Evolutionary conservation across 2,888 invertebrate genomes (phyloP), one percentile per base, ranked within the genome.

Genomic region (Anoncus sp.): DNA sequence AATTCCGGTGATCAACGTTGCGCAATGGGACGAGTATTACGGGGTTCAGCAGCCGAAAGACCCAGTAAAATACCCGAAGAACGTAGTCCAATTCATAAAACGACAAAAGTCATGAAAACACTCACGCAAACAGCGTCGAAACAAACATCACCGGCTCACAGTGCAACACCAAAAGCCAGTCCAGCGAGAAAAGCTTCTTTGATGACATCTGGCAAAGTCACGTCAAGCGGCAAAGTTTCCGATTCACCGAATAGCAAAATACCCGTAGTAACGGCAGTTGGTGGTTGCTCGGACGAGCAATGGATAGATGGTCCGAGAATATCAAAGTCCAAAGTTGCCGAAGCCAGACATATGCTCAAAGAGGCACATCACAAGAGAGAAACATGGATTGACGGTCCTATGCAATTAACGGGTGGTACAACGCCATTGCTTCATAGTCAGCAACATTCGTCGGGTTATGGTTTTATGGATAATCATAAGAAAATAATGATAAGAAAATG

Each of bases 231-330:
- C 80, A 94, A 94, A 87, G 90, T 91, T 6, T 86, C 85, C n/a
- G 89, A 90, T 47, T 89, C 89, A 0, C 89, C 90, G 1, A 84
- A 86, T 0, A 90, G 87, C 69, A 91, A 86, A 81, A 92, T 91
- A 63, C 91, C 92, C 0, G 91, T 92, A 16, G 90, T 91, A 49
- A 85, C 85, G 2, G 76, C 91, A 1, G 86, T 89, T 22, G 92
- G 91, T 63, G 92, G 92, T 18, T 92, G 91, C 20, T 96, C 96
- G 83, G 97, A 98, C 87, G 98, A 98, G 88, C 97, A 98, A 88
- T 99, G 98, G 98, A 97, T 98, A 79, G 98, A 99, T 91, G 98
- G 98, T 0, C 98, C 98, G 0, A 94, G 97, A 87, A 96, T 98
- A 85, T 96, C 96, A 0, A 95, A 96, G 87, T 96, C 95, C 18